Percentiles rank a stretch among this genome's conserved stretches.
Conservation (phyloP, 2,113 vertebrate species). For the Paramisgurnus dabryanus region DNA sequence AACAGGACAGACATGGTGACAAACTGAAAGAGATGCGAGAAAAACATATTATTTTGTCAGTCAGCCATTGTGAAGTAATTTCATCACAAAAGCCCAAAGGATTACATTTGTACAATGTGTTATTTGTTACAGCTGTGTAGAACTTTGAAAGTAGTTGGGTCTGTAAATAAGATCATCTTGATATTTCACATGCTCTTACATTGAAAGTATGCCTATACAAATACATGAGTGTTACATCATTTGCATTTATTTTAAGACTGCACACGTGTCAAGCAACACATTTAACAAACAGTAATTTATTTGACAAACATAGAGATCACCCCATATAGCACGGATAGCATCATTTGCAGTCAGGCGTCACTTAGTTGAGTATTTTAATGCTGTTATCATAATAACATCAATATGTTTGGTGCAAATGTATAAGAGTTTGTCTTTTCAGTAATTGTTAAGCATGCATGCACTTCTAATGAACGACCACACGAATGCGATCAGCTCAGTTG, state of each 20-base stretch:
- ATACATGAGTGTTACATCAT: too few relatives aligned
- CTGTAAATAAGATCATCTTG: background rate
- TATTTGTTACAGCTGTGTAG: slow-evolving; percentile 32
- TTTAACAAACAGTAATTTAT: background rate
- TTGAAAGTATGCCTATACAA: too few relatives aligned
- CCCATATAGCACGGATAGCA: too few relatives aligned
- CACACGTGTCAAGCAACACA: background rate
- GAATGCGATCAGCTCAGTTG: background rate
- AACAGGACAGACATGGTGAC: slow-evolving; percentile 71
- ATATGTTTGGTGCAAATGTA: background rate
- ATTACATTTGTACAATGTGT: slow-evolving; percentile 19
- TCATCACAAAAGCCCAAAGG: slow-evolving; percentile 18
- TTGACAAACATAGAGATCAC: background rate
- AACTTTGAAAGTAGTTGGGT: background rate
- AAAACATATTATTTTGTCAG: too few relatives aligned
- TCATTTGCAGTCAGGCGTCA: background rate
- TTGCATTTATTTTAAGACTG: background rate
- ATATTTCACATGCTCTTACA: background rate
- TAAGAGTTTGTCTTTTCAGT: background rate
- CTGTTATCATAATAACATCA: background rate
- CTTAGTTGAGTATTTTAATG: background rate
- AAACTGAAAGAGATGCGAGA: slow-evolving; percentile 38
- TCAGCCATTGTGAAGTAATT: background rate
- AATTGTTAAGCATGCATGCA: slow-evolving; percentile 1
- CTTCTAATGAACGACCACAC: background rate